Percentiles rank a stretch among this genome's conserved stretches.
Conservation (phyloP, 2,113 vertebrate species). For the Elgaria multicarinata region DNA sequence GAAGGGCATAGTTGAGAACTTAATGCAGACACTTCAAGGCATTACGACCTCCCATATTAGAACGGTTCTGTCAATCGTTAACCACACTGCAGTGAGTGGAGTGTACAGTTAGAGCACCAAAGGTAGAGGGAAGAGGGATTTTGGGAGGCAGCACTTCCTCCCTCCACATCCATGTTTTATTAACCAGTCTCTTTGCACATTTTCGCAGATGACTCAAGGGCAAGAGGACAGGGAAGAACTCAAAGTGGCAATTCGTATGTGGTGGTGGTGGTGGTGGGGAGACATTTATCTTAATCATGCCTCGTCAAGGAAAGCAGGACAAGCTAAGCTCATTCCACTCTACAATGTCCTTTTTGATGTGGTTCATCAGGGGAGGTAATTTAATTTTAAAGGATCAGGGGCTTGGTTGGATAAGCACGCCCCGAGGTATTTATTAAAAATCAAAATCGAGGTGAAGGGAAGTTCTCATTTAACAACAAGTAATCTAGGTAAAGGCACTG, state of each 20-base stretch:
- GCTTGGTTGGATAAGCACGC: conserved; percentile 28
- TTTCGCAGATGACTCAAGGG: conserved; percentile 37
- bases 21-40: no score
- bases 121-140: neutral
- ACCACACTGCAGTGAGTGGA: no score
- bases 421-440: conserved; percentile 6
- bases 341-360: neutral
- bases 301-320: conserved; percentile 46
- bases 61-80: neutral
- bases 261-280: neutral
- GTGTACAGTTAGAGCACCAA: neutral
- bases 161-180: neutral
- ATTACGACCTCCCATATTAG: neutral
- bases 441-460: conserved; percentile 8
- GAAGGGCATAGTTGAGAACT: neutral
- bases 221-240: conserved; percentile 8
- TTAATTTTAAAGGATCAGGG: conserved; percentile 59
- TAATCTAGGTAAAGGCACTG: neutral
- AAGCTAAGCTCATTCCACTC: conserved; percentile 36
- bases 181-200: conserved; percentile 4
- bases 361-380: conserved; percentile 37
- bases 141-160: neutral
- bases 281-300: conserved; percentile 36
- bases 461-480: neutral
- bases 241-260: conserved; percentile 29